Evolutionary conservation across 2,888 invertebrate species (phyloP), one percentile per base, ranked within the genome.

Genomic region (Sinhomidia bicolor): DNA sequence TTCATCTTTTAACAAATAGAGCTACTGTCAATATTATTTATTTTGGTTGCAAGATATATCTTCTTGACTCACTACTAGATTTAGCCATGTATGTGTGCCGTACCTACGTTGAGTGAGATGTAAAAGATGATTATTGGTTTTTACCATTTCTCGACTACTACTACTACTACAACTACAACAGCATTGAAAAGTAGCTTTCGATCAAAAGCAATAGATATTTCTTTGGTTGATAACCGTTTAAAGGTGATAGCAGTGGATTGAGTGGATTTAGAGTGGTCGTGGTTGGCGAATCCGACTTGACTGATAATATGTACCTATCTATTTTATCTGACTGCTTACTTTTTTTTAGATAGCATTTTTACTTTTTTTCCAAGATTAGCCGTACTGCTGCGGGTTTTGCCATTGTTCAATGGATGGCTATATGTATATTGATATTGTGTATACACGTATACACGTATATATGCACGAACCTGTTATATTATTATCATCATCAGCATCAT

Each of bases 151-250:
- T 71, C 14, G 7, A n/a, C n/a, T n/a, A n/a, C n/a, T n/a, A n/a
- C n/a, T n/a, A n/a, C n/a, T n/a, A n/a, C n/a, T n/a, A n/a, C n/a
- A n/a, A n/a, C n/a, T n/a, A n/a, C n/a, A n/a, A 71, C 7, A 10
- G 57, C 5, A 44, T 17, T n/a, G 20, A 10, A 60, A 71, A 71
- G 71, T 41, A 71, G 44, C 20, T 10, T 4, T 36, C 23, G 44
- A 71, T 68, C 32, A 20, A 36, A 71, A 71, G 71, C 20, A 44
- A 20, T 71, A 44, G 71, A 71, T 65, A 65, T 29, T 36, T n/a
- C 57, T n/a, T 10, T 20, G 71, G 12, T 12, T 71, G 74, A 74
- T 74, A 74, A 74, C 74, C 47, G 51, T 51, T 74, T 74, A 74
- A 51, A 74, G 51, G 51, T 74, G 51, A 51, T 74, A 47, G 23